Evolutionary conservation across 2,888 invertebrate species (phyloP), one percentile per base, ranked within the genome.

Genomic region (Crossocerus cetratus): DNA sequence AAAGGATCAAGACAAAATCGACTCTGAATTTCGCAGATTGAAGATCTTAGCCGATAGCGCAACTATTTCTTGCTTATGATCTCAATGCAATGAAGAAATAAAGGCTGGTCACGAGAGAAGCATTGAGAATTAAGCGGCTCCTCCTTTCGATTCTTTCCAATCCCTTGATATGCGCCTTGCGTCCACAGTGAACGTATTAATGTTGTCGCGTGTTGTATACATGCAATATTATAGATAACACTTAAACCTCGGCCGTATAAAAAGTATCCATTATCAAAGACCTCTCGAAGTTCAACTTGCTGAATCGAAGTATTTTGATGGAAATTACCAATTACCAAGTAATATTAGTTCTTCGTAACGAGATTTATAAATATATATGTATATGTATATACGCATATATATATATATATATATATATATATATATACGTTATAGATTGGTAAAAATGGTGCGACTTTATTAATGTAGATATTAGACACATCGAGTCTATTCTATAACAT

Each of bases 131-230:
- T 22, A 53, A 69, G 58, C 55, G 21, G 18, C 2, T 44, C 16
- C 61, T 58, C 61, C 2, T 3, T 13, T 42, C 49, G 18, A 21
- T 11, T 32, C 44, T 61, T n/a, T 16, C 14, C 13, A 45, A 54
- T 45, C 42, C 22, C 63, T 58, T 22, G 56, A 64, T 43, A 71
- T n/a, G n/a, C 53, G 60, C 43, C 53, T 56, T 61, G 49, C 54
- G 45, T 77, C 76, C 72, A 72, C 72, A 76, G 72, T 72, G 72
- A 77, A 72, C 72, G 69, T 76, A 72, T 77, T 77, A 77, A 66
- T 72, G 58, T 14, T 76, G 56, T 70, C 32, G 32, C 32, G 32
- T 32, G 1, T 32, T 32, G 32, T 53, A 66, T 61, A 8, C 43
- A 66, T 61, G 4, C 43, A 58, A 72, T 69, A 45, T 54, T 14